phyloP scores from a whole-genome alignment of 2,888 invertebrate species.

The Eurytoma californica region DNA sequence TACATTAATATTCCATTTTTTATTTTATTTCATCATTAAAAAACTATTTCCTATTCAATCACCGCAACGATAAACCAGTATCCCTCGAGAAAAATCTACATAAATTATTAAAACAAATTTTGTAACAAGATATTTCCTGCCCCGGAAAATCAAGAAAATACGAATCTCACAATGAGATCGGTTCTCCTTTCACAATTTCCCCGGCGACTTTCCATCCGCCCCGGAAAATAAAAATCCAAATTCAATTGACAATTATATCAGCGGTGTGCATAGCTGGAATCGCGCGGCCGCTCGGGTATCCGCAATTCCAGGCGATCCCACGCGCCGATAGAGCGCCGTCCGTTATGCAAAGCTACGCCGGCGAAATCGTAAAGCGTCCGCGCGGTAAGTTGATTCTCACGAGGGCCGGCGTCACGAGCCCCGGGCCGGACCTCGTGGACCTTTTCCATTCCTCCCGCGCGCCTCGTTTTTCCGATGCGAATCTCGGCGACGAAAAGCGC shows the following conservation, averaged over 20 bases:
- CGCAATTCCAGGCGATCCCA: slow-evolving; percentile 31
- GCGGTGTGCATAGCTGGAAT: background rate
- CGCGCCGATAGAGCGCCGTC: background rate
- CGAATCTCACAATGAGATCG: no score
- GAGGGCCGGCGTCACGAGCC: slow-evolving; percentile 30
- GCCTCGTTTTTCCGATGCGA: background rate
- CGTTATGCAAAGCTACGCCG: slow-evolving; percentile 50
- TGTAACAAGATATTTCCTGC: no score
- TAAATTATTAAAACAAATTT: no score
- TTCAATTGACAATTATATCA: slow-evolving; percentile 17
- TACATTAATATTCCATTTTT: no score
- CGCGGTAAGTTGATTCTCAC: slow-evolving; percentile 54
- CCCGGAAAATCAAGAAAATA: no score
- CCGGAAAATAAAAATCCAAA: no score
- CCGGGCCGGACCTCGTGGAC: background rate
- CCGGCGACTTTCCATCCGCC: no score
- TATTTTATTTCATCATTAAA: no score
- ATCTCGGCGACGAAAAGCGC: background rate
- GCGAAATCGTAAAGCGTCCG: slow-evolving; percentile 35
- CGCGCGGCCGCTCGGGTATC: background rate
- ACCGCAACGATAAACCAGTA: no score
- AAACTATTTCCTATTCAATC: no score
- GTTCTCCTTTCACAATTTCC: no score
- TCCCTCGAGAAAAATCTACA: no score
- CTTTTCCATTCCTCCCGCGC: background rate